Conservation (phyloP, 2,113 vertebrate species). For the Bufo bufo region DNA sequence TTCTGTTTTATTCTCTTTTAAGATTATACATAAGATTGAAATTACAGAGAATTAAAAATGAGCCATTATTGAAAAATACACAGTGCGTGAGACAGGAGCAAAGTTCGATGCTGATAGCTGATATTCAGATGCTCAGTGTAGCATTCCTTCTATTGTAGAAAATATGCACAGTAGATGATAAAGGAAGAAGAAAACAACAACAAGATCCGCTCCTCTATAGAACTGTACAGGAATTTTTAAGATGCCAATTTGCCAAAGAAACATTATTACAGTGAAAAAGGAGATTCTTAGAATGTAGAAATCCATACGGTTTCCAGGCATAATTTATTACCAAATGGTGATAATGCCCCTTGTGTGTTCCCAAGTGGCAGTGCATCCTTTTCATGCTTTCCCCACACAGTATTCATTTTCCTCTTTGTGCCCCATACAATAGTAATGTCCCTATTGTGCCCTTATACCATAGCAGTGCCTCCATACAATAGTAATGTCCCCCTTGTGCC, state of each 20-base stretch:
- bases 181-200: neutral
- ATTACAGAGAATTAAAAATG: conserved; percentile 50
- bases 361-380: too few species aligned
- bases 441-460: too few species aligned
- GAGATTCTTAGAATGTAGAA: neutral
- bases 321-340: too few species aligned
- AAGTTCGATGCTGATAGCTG: conserved; percentile 33
- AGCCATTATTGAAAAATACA: conserved; percentile 52
- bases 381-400: too few species aligned
- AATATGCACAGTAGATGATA: neutral
- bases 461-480: too few species aligned
- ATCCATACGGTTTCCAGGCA: too few species aligned
- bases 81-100: neutral
- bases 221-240: neutral
- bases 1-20: conserved; percentile 56
- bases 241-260: neutral
- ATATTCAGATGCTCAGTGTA: neutral
- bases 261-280: neutral
- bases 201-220: neutral
- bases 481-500: too few species aligned
- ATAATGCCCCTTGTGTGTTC: too few species aligned
- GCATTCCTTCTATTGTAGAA: conserved; percentile 20
- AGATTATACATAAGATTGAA: conserved; percentile 49
- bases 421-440: too few species aligned
- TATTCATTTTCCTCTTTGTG: too few species aligned